Base-by-base conservation (phyloP, 2,113 vertebrate genomes). In the Alligator mississippiensis region DNA sequence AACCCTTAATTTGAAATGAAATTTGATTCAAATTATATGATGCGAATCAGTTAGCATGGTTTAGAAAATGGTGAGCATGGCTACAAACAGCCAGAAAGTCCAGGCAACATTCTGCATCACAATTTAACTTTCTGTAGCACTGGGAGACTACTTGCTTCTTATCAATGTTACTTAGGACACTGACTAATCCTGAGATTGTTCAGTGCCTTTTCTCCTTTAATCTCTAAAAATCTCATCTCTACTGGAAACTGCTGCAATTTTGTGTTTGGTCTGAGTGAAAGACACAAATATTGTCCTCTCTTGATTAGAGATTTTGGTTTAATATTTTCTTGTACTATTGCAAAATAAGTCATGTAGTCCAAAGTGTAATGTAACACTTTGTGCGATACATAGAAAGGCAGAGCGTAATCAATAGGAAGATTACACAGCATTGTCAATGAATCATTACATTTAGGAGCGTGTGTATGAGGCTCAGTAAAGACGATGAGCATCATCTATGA, bases 381-480 rank as follows among this genome's bases (percentile, higher is more conserved):
- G n/a, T 59, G 15, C 19, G 7, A 38, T 62, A 61, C 34, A 38
- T 10, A 68, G 88, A 88, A 93, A 87, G 79, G 22, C 77, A 38
- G 8, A 64, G 38, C 80, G 8, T 58, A 81, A 94, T 84, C 85
- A 82, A 68, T 75, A 25, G 61, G 72, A 84, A 85, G 87, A 96
- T 88, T 96, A 87, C 93, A 63, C 34, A 89, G 16, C 1, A 3
- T 12, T 80, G 28, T 80, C 82, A 88, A 87, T 84, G 89, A 90
- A 82, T 84, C 59, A 72, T 90, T 90, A 84, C 8, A 5, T 77
- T 85, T 81, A 28, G 15, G 63, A 76, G 4, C 25, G 38, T 63
- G 27, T 84, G 11, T 63, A 63, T 16, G 12, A 79, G 70, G 47
- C 17, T 94, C 54, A 54, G 58, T 19, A 81, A 81, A 81, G 13